A percentile compares a stretch with the other conserved stretches of the same genome.
phyloP scores from a whole-genome alignment of 1,140 invertebrate genomes.

The Papilio polyxenes region DNA sequence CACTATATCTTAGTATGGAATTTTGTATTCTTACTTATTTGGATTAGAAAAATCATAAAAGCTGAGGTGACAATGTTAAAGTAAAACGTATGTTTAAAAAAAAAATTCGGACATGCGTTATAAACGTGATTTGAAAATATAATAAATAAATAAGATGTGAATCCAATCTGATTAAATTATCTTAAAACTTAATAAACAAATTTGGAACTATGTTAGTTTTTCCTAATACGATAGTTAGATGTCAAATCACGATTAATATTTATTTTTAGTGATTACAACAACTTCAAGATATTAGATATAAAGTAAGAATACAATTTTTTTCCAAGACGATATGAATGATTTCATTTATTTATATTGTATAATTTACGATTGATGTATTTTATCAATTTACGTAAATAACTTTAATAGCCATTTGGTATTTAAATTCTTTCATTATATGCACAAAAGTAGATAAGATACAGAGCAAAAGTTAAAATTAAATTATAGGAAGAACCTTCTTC shows the following conservation, averaged over 20 bases:
- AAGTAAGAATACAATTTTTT: conserved; percentile 27
- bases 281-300: background rate
- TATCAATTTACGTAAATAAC: background rate
- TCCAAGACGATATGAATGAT: background rate
- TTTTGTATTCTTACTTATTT: conserved; percentile 47
- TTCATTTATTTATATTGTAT: background rate
- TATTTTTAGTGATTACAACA: background rate
- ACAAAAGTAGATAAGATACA: no score
- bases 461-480: background rate
- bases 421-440: no score
- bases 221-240: background rate
- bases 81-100: background rate
- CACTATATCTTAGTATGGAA: background rate
- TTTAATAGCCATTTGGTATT: background rate
- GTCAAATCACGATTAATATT: background rate
- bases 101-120: background rate
- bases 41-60: conserved; percentile 14
- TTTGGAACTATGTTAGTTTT: background rate
- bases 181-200: background rate
- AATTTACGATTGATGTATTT: background rate
- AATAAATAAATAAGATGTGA: background rate
- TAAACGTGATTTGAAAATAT: background rate
- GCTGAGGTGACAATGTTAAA: background rate
- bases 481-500: background rate
- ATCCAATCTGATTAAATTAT: background rate